Evolutionary conservation across 2,113 vertebrate species (phyloP).

Genomic region (Oenanthe melanoleuca): DNA sequence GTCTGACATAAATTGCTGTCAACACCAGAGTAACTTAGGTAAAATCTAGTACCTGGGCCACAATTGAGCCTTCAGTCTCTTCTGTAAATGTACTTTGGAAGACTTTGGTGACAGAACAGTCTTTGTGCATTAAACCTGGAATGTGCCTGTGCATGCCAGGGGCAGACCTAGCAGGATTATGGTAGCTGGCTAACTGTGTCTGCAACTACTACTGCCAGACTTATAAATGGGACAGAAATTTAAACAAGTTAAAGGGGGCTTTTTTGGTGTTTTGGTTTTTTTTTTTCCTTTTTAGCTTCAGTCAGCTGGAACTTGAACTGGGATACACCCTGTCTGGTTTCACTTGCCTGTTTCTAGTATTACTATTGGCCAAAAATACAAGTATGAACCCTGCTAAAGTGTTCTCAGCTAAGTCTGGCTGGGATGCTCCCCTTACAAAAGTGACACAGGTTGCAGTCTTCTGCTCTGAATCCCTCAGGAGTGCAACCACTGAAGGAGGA

Average conservation of each 20-base stretch:
- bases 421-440: not conserved
- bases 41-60: slow-evolving; percentile 37
- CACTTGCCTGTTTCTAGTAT: not conserved
- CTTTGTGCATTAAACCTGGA: slow-evolving; percentile 50
- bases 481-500: not conserved
- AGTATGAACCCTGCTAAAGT: not conserved
- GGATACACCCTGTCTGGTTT: slow-evolving; percentile 10
- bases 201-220: slow-evolving; percentile 32
- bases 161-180: slow-evolving; percentile 53
- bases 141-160: slow-evolving; percentile 25
- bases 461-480: fast-evolving
- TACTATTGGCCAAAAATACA: not conserved
- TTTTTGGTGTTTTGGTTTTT: not conserved
- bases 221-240: slow-evolving; percentile 31
- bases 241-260: not conserved
- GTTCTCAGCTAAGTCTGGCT: not conserved
- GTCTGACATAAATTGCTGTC: slow-evolving; percentile 31
- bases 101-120: slow-evolving; percentile 37
- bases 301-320: slow-evolving; percentile 13
- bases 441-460: not conserved
- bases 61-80: slow-evolving; percentile 30
- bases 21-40: slow-evolving; percentile 7
- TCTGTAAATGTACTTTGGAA: slow-evolving; percentile 35
- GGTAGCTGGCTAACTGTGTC: slow-evolving; percentile 24
- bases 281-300: not conserved